Conservation (phyloP, 2,113 vertebrate species). For the Reinhardtius hippoglossoides region DNA sequence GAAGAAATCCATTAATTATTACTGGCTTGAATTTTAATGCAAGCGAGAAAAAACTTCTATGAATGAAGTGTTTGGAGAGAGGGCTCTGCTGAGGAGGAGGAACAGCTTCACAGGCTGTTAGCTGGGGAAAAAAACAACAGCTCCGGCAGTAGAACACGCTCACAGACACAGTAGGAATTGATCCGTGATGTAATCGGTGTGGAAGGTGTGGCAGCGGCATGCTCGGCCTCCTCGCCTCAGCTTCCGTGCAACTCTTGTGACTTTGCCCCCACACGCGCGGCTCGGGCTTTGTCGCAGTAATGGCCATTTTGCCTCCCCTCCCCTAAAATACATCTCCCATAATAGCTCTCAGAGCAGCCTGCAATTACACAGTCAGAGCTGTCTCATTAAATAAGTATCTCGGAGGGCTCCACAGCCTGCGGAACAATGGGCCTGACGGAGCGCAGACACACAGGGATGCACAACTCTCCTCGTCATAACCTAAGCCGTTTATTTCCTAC, state of each 20-base stretch:
- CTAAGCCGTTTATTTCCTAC: slow-evolving; percentile 46
- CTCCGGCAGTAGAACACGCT: background rate
- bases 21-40: slow-evolving; percentile 10
- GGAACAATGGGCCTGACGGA: slow-evolving; percentile 63
- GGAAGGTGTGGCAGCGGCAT: slow-evolving; percentile 12
- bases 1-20: slow-evolving; percentile 24
- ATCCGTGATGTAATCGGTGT: slow-evolving; percentile 15
- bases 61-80: background rate
- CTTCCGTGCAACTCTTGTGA: slow-evolving; percentile 6
- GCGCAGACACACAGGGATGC: slow-evolving; percentile 40
- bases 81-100: background rate
- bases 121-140: background rate
- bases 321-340: slow-evolving; percentile 66
- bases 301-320: slow-evolving; percentile 52
- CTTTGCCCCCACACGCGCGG: slow-evolving; percentile 29
- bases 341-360: slow-evolving; percentile 65
- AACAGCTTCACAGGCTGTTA: background rate
- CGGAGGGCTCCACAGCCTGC: slow-evolving; percentile 45
- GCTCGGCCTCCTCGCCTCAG: slow-evolving; percentile 7
- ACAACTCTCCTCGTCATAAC: slow-evolving; percentile 31
- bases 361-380: slow-evolving; percentile 72
- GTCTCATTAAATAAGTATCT: slow-evolving; percentile 76
- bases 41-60: background rate
- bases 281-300: slow-evolving; percentile 57
- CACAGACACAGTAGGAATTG: slow-evolving; percentile 4